Base-by-base conservation (phyloP, 2,888 invertebrate species). In the Camponotus fellah region DNA sequence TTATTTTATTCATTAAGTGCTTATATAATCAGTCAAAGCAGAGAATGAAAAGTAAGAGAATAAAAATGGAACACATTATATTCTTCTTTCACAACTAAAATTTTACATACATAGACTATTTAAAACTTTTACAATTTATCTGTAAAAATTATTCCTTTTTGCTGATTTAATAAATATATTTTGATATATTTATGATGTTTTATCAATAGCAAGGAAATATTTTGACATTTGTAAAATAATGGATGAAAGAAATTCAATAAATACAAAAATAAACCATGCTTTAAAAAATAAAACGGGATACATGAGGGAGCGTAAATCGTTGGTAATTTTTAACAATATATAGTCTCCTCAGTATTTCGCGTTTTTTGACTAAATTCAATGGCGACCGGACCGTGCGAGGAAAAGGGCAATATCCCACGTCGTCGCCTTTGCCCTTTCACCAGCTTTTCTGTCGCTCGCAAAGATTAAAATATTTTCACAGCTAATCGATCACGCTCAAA, bases 381-480 rank as follows among this genome's bases (percentile, higher is more conserved):
- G 62, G 17, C 62, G 17, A 62, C 34, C 62, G 46, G 43, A 14
- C 43, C 43, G 34, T n/a, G 34, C n/a, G 37, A 64, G 66, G 43
- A 43, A 14, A 21, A 17, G 43, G 43, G 66, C 66, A 43, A 66
- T 43, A 53, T 40, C 66, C 66, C 26, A n/a, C 66, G 53, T 53
- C 66, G 66, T 43, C 46, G 66, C 66, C 66, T 66, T 46, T 66
- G 46, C 26, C 43, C 43, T 66, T 66, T 66, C 66, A 26, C 9
- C 66, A 46, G 43, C 26, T 43, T 46, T 66, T 26, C 43, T 34
- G 4, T 21, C 26, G 43, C 43, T 66, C 66, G 43, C 43, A 66
- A 46, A 66, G 8, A 21, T 34, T 40, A n/a, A 43, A 10, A 21
- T 66, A 34, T 43, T 66, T 66, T 66, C 26, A 46, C 17, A 66